Evolutionary conservation across 2,113 vertebrate genomes (phyloP), one percentile per base, ranked within the genome.

Genomic region (Phylloscopus whistleri): DNA sequence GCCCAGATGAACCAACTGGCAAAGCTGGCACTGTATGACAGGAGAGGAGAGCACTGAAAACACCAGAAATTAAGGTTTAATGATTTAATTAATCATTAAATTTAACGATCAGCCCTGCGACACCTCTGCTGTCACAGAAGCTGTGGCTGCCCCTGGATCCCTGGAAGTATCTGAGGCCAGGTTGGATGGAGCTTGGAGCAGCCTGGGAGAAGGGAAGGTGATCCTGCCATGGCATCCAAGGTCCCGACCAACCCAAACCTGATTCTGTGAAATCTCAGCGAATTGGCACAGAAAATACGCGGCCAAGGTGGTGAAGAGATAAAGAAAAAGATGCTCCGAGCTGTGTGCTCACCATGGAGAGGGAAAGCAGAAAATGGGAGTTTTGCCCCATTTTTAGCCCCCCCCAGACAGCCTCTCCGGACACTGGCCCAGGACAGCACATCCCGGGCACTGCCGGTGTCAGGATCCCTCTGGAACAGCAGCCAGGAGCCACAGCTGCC

Each of bases 261-360:
- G 58, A 73, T 37, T 31, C 68, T 17, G 0, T n/a, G 48, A 55
- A 48, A 78, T 33, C n/a, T 6, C 53, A 24, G 33, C 12, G 22
- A 56, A 27, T 0, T 20, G 37, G 67, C 35, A 59, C 2, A 5
- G 48, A 52, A 75, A 51, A 15, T 1, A 9, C 27, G 21, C 0
- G 1, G 72, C 30, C 18, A 19, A 37, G 62, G 33, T 7, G 63
- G 35, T 26, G 33, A n/a, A 22, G 49, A 18, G 5, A 4, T 0
- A 21, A 58, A 59, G n/a, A 19, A 14, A 64, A 35, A 26, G 49
- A 18, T n/a, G 31, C 37, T 55, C 53, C 0, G 5, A 51, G 26
- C 33, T 53, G 28, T 8, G 31, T 44, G 26, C 26, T 46, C 72
- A 21, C 39, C 2, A 10, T 0, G 10, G 58, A 37, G 39, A 37